Base-by-base conservation (phyloP, 2,888 invertebrate genomes). In the Leptarthrus brevirostris region DNA sequence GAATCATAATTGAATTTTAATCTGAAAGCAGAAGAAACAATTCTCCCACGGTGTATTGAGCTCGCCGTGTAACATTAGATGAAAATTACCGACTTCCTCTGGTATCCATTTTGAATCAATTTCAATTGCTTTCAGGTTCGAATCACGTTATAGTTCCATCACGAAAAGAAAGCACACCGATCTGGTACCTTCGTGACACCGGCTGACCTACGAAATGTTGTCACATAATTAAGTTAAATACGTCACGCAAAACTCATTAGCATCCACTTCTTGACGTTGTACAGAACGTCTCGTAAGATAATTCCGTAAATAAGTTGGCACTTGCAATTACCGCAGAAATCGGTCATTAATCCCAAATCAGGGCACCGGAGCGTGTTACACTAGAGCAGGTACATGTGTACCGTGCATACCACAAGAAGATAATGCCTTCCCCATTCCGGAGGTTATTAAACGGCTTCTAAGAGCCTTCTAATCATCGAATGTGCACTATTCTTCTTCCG, bases 71-170 rank as follows among this genome's bases (percentile, higher is more conserved):
- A 44, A 66, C 66, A 30, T 66, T 66, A 47, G 47, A 66, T 47
- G 66, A 66, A 66, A 66, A 66, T 66, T 66, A 36, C 49, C 14
- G 47, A 47, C 66, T 66, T 66, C 66, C 66, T 66, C 30, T 10
- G n/a, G 66, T 49, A 44, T 24, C 49, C 66, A 49, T 47, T 66
- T 47, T 47, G 66, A 66, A 66, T 66, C 66, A 47, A 66, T 66
- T 66, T 66, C 66, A 66, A 66, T 49, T 66, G 66, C 44, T 49
- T 26, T 26, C 14, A 66, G 47, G 66, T 66, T 66, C 47, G 49
- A 24, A 66, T 71, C 71, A 71, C 54, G 71, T 71, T 71, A 71
- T 71, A 71, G 54, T 71, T 71, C 53, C 71, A 71, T 71, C 71
- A 71, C 71, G 71, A 71, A 71, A 71, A 71, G 71, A 71, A 71